Evolutionary conservation across 2,113 vertebrate genomes (phyloP).

Genomic region (Andinoacara biseriatus): DNA sequence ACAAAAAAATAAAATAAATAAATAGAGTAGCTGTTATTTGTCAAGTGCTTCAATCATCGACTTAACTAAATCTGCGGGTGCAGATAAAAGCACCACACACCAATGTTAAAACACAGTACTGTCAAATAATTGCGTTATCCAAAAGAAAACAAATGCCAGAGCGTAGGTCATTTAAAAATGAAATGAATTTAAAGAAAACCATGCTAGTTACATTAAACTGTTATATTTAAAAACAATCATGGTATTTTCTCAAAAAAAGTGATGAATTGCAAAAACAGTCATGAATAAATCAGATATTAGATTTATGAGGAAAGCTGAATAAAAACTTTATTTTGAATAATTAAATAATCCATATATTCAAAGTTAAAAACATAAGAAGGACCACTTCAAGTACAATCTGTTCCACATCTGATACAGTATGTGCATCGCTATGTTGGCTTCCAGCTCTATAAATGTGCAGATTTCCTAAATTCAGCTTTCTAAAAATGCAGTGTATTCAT

Average conservation of each 20-base stretch:
- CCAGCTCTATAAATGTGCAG: not conserved
- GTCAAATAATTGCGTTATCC: not conserved
- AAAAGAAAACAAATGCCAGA: not conserved
- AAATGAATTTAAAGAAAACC: not conserved
- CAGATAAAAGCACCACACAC: not conserved
- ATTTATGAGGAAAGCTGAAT: not conserved
- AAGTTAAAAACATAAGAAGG: constrained; percentile 2
- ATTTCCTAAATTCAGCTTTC: constrained; percentile 1
- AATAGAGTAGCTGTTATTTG: not conserved
- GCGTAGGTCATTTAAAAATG: not conserved
- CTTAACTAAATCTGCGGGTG: not conserved
- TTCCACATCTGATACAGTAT: not conserved
- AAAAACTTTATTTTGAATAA: constrained; percentile 56
- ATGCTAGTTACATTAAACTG: not conserved
- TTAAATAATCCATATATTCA: constrained; percentile 26
- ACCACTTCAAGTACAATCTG: not conserved
- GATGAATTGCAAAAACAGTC: not conserved
- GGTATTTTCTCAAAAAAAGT: not conserved
- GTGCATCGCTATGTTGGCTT: not conserved
- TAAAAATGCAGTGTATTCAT: not conserved
- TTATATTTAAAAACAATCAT: not conserved
- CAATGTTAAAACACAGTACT: not conserved
- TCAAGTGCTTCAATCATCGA: not conserved
- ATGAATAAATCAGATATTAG: not conserved
- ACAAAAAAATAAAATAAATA: not conserved